A percentile compares a stretch with the other conserved stretches of the same genome.
phyloP scores from a whole-genome alignment of 2,113 vertebrate species.

The Podarcis muralis region DNA sequence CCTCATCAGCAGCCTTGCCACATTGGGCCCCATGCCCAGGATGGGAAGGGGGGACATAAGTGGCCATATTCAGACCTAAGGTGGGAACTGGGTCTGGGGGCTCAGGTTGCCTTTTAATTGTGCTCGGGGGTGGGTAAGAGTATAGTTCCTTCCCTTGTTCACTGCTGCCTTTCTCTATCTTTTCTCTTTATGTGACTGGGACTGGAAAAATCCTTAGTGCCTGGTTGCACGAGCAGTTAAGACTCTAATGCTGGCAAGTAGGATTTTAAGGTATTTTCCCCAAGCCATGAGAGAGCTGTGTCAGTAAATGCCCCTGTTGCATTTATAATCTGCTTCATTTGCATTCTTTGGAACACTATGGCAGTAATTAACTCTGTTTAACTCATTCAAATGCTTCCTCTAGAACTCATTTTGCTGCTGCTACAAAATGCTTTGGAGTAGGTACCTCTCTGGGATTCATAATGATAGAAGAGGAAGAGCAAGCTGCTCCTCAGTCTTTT shows the following conservation, averaged over 20 bases:
- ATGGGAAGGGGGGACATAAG: no score
- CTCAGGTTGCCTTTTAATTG: neutral
- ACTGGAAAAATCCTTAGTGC: neutral
- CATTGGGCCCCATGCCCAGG: neutral
- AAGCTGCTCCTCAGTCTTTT: neutral
- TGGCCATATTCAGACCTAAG: neutral
- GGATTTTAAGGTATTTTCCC: neutral
- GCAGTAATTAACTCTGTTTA: neutral
- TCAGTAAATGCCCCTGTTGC: neutral
- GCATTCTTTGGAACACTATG: neutral
- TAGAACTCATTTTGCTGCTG: neutral
- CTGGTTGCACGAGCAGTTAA: neutral
- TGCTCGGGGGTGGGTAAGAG: fast-evolving
- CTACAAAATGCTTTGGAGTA: neutral
- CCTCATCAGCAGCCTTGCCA: neutral
- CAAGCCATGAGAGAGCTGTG: neutral
- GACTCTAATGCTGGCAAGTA: neutral
- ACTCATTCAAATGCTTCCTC: neutral
- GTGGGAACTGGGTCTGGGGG: fast-evolving
- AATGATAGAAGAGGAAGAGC: neutral
- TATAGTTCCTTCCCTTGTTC: fast-evolving
- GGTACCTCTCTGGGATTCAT: neutral
- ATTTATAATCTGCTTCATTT: neutral
- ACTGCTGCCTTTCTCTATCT: neutral
- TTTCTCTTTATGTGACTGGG: neutral